These are phyloP conservation scores for Tholera decimalis DNA, from an alignment of 2,888 invertebrate genomes.

Conservation along the genomic window DNA sequence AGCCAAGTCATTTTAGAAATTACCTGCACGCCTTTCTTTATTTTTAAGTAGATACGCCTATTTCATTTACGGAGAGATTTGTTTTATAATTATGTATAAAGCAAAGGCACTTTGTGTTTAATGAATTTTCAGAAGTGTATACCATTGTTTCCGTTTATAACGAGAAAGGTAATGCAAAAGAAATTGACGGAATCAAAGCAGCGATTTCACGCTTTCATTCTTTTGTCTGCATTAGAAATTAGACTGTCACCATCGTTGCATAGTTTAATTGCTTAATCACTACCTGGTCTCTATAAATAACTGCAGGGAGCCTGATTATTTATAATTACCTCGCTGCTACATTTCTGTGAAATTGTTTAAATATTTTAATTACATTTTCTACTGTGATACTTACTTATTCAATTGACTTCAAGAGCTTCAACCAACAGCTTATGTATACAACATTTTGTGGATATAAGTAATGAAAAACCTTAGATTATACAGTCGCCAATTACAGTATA, in stretches of 20 bases:
- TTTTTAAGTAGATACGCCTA: neutral
- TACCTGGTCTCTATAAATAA: constrained; percentile 20
- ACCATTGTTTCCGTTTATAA: constrained; percentile 42
- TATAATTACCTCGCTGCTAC: constrained; percentile 21
- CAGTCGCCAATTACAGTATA: too few species aligned
- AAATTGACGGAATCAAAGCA: constrained; percentile 47
- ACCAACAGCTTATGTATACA: too few species aligned
- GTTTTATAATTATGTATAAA: neutral
- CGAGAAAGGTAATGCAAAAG: constrained; percentile 36
- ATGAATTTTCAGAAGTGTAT: constrained; percentile 21
- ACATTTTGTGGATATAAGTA: too few species aligned
- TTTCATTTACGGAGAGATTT: neutral
- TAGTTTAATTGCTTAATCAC: constrained; percentile 52
- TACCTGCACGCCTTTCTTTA: neutral
- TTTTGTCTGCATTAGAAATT: constrained; percentile 57
- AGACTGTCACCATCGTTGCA: constrained; percentile 61
- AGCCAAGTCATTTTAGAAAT: constrained; percentile 21
- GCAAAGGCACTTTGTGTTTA: neutral
- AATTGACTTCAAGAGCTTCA: too few species aligned
- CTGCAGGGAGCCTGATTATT: constrained; percentile 22
- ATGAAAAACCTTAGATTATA: too few species aligned
- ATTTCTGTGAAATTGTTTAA: constrained; percentile 16
- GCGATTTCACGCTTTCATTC: constrained; percentile 62
- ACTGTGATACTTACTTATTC: neutral
- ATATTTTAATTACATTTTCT: constrained; percentile 29